Percentiles rank a stretch among this genome's conserved stretches.
phyloP scores from a whole-genome alignment of 2,113 vertebrate genomes.

The Circaetus gallicus region DNA sequence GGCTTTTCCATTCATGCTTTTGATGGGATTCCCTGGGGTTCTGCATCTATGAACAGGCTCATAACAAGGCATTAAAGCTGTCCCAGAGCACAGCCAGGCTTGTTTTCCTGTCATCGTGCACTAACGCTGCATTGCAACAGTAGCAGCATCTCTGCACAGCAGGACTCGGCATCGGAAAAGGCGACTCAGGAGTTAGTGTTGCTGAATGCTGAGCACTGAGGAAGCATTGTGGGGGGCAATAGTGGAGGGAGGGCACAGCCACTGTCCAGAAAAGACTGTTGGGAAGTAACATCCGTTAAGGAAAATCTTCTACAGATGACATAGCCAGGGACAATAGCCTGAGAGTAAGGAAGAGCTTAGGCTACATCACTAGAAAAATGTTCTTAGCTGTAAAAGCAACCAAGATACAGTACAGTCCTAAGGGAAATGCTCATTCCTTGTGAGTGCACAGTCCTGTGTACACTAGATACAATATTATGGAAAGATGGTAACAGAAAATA shows the following conservation, averaged over 20 bases:
- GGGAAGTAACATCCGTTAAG: not conserved
- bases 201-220: not conserved
- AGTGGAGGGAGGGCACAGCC: not conserved
- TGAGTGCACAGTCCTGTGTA: not conserved
- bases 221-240: not conserved
- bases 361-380: not conserved
- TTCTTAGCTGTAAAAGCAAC: not conserved
- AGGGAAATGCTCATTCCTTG: not conserved
- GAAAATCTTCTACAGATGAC: not conserved
- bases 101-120: not conserved
- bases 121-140: not conserved
- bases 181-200: not conserved
- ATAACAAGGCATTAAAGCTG: not conserved
- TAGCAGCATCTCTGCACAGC: not conserved
- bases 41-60: constrained; percentile 29
- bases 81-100: constrained; percentile 4
- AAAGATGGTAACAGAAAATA: not conserved
- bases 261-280: not conserved
- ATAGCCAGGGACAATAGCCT: not conserved
- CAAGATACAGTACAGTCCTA: not conserved
- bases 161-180: not conserved
- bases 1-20: constrained; percentile 17
- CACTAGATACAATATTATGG: not conserved
- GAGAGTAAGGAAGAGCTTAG: not conserved
- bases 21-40: constrained; percentile 12